These are phyloP conservation scores for Pelecanus crispus DNA, from an alignment of 2,113 vertebrate genomes.

Conservation along the genomic window DNA sequence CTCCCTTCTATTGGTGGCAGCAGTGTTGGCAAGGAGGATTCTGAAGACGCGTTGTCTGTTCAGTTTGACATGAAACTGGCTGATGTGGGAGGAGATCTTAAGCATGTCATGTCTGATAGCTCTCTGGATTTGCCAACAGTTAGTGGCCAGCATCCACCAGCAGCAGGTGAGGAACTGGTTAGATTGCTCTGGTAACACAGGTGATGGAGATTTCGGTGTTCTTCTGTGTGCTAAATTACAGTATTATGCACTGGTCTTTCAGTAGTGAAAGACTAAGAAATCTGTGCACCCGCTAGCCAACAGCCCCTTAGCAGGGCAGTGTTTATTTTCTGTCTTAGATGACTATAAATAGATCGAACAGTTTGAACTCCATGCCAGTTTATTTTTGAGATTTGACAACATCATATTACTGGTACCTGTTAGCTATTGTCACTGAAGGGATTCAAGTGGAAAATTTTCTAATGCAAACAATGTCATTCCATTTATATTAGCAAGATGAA, in stretches of 20 bases:
- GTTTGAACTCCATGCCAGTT: slow-evolving; percentile 18
- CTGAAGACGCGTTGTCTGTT: slow-evolving; percentile 93
- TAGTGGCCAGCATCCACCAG: slow-evolving; percentile 93
- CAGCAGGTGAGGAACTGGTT: slow-evolving; percentile 99
- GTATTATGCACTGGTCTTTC: slow-evolving; percentile 57
- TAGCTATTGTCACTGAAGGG: background rate
- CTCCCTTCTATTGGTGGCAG: slow-evolving; percentile 96
- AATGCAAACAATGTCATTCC: background rate
- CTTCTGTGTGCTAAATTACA: slow-evolving; percentile 38
- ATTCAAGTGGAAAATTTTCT: background rate
- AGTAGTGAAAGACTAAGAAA: slow-evolving; percentile 11
- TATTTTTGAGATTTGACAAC: slow-evolving; percentile 38
- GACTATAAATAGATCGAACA: slow-evolving; percentile 35
- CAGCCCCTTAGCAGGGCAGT: slow-evolving; percentile 32
- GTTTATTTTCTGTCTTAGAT: slow-evolving; percentile 29
- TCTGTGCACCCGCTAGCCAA: slow-evolving; percentile 39
- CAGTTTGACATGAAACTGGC: slow-evolving; percentile 99
- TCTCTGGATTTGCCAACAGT: slow-evolving; percentile 98
- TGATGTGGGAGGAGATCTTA: slow-evolving; percentile 96
- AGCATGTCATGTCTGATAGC: slow-evolving; percentile 99
- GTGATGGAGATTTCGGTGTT: slow-evolving; percentile 15
- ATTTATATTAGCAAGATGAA: background rate
- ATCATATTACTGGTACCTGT: slow-evolving; percentile 10
- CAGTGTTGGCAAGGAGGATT: slow-evolving; percentile 96
- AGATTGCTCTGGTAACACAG: slow-evolving; percentile 93